A percentile compares a stretch with the other conserved stretches of the same genome.
Evolutionary conservation across 37 sponge, comb jelly and placozoan species (phyloP).

Genomic region (Cliona cf. orientalis): DNA sequence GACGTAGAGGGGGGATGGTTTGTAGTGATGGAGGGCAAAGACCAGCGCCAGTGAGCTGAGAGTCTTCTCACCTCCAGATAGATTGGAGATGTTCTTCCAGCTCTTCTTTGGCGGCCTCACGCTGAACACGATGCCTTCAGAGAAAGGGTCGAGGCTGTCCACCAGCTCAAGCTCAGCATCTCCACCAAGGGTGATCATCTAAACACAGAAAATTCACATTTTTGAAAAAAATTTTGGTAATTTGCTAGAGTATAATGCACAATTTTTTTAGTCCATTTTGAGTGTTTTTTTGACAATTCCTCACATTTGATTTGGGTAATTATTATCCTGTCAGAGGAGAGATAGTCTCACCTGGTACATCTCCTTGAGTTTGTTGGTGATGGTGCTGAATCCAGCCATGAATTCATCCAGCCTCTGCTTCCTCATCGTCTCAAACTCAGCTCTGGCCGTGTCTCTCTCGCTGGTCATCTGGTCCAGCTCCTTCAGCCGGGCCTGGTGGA

Average conservation of each 20-base stretch:
- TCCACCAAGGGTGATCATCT: constrained; percentile 99
- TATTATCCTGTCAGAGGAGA: no score
- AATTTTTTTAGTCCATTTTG: background rate
- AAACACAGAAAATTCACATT: background rate
- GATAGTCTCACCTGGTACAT: constrained; percentile 97
- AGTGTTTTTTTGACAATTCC: background rate
- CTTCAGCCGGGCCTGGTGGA: constrained; percentile 66
- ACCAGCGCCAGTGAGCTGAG: constrained; percentile 99
- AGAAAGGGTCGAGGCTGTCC: constrained; percentile 98
- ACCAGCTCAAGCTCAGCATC: constrained; percentile 99
- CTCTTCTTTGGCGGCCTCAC: constrained; percentile 98
- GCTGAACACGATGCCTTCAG: constrained; percentile 98
- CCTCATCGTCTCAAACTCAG: constrained; percentile 82
- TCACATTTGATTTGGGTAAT: background rate
- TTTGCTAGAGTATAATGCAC: background rate
- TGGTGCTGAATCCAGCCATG: constrained; percentile 94
- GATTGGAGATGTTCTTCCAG: constrained; percentile 99
- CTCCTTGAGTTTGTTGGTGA: constrained; percentile 97
- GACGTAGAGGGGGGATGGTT: constrained; percentile 97
- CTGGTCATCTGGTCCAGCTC: constrained; percentile 87
- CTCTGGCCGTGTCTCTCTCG: constrained; percentile 79
- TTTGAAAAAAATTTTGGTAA: background rate
- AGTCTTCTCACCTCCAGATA: constrained; percentile 99
- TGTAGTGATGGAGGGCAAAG: constrained; percentile 99
- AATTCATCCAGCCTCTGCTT: constrained; percentile 92